Percentiles rank a stretch among this genome's conserved stretches.
phyloP scores from a whole-genome alignment of 2,113 vertebrate genomes.

The Cinclus mexicanus region DNA sequence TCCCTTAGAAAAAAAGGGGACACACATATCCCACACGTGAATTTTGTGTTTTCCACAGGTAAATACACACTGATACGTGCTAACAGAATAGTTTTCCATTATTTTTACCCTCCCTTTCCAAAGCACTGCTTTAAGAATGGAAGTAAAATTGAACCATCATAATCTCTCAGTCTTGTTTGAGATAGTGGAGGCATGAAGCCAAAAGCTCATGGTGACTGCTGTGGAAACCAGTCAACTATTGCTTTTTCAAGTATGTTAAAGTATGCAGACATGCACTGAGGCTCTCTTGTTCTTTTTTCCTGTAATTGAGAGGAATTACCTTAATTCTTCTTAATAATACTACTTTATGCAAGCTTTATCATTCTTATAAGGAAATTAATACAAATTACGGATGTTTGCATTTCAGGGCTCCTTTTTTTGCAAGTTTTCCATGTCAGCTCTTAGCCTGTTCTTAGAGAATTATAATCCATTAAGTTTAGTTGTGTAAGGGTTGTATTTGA shows the following conservation, averaged over 20 bases:
- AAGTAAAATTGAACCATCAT: not conserved
- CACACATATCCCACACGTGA: accelerated
- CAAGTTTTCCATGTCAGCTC: not conserved
- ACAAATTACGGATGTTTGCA: not conserved
- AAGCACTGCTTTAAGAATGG: not conserved
- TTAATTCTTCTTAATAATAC: not conserved
- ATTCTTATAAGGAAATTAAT: not conserved
- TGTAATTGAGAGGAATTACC: not conserved
- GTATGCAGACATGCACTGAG: not conserved
- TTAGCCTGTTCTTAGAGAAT: not conserved
- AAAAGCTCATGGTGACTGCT: not conserved
- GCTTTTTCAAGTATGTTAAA: not conserved
- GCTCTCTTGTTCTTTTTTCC: not conserved
- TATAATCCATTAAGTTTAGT: not conserved
- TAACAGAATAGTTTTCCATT: not conserved
- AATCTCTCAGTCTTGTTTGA: not conserved
- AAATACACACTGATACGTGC: not conserved
- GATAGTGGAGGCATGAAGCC: not conserved
- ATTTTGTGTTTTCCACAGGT: accelerated
- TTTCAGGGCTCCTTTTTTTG: not conserved
- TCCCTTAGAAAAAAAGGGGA: not conserved
- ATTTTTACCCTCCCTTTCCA: not conserved
- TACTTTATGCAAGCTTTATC: not conserved
- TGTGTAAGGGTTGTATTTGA: not conserved
- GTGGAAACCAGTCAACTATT: not conserved